Evolutionary conservation across 2,888 invertebrate species (phyloP), one percentile per base, ranked within the genome.

Genomic region (Hypomecis atomaria): DNA sequence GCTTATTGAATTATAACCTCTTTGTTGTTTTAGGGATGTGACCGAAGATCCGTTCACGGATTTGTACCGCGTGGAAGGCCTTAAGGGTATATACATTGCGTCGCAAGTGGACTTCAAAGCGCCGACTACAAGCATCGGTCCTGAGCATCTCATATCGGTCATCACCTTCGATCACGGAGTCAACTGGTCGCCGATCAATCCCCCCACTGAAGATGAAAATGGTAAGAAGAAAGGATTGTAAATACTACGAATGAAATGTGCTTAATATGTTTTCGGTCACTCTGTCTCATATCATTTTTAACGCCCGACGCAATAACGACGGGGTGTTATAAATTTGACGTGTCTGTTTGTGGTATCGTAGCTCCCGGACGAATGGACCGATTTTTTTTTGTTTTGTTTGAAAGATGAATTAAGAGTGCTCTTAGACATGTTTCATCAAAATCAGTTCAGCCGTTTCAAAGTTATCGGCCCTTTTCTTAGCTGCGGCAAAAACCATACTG

Each of bases 141-240:
- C 96, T 0, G 96, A 97, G 74, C 95, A 97, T 83, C 92, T 98
- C 53, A 91, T 95, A 0, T 96, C 97, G 0, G 84, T 96, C 57
- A 97, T 98, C 60, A 96, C 97, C 0, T 98, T 95, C 83, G 97
- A 98, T 85, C 96, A 97, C 79, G 98, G 98, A 3, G 96, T 95
- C 55, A 95, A 95, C 6, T 98, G 98, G 98, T 94, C 94, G 0
- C 94, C 94, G 0, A 94, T 98, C 50, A 94, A 94, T 63, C 95
- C 97, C 0, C 98, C 98, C 0, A 88, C 92, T 34, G 89, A 92
- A 37, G 96, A 97, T 81, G 94, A 95, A 63, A 90, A 92, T 76
- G 92, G 92, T 91, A 70, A 76, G 73, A 23, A 23, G 23, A 23
- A 23, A 23, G 23, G 23, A 23, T 23, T 23, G 3, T 1, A 23